Conservation (phyloP, 2,888 invertebrate genomes). For the Tetranychus piercei region DNA sequence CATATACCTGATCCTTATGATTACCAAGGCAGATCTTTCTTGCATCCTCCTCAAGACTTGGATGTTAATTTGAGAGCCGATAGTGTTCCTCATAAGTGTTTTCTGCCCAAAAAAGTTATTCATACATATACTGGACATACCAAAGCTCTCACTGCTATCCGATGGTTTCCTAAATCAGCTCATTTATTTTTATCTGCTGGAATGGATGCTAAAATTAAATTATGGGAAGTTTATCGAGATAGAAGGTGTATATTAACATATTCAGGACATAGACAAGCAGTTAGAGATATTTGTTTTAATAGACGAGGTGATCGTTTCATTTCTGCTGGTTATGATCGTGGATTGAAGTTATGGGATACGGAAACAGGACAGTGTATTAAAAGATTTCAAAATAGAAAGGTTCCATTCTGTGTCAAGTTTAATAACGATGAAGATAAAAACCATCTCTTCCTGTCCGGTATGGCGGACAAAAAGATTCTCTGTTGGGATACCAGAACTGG, state of each 20-base stretch:
- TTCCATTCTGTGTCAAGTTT: conserved; percentile 94
- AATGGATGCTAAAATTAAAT: conserved; percentile 91
- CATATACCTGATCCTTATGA: conserved; percentile 83
- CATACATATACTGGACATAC: conserved; percentile 94
- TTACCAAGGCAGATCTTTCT: conserved; percentile 88
- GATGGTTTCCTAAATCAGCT: conserved; percentile 84
- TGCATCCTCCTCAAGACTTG: conserved; percentile 77
- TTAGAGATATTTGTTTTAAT: conserved; percentile 86
- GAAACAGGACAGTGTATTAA: conserved; percentile 49
- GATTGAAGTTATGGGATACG: conserved; percentile 93
- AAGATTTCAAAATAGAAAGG: conserved; percentile 81
- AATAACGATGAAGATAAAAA: conserved; percentile 94
- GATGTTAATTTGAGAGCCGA: conserved; percentile 60
- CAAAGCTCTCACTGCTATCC: conserved; percentile 80
- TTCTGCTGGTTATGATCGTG: conserved; percentile 84
- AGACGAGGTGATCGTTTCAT: conserved; percentile 78
- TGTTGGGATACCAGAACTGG: conserved; percentile 93
- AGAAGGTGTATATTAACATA: conserved; percentile 81
- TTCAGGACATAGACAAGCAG: conserved; percentile 87
- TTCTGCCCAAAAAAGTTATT: conserved; percentile 82
- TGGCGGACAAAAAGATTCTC: conserved; percentile 96
- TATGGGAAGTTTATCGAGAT: conserved; percentile 96
- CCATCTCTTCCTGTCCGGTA: conserved; percentile 91
- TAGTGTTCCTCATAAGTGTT: conserved; percentile 81
- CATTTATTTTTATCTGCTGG: conserved; percentile 85